Evolutionary conservation across 2,797 vertebrate genomes (phyloP).

Genomic region (Arctocebus calabarensis): DNA sequence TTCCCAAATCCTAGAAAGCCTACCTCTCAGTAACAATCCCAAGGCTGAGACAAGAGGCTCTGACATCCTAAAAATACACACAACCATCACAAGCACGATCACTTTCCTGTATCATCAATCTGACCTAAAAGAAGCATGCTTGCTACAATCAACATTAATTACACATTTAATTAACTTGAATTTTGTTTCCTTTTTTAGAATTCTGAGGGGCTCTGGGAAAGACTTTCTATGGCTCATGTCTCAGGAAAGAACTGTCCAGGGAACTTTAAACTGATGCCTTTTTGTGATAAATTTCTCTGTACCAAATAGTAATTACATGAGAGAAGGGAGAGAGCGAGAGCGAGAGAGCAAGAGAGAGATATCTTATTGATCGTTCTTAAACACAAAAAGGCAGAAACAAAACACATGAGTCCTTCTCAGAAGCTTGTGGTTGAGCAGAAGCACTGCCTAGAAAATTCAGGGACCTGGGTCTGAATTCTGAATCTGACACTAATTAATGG

Average conservation of each 20-base stretch:
- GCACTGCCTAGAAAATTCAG: neutral
- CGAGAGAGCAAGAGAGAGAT: neutral
- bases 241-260: conserved; percentile 52
- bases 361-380: neutral
- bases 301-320: conserved; percentile 30
- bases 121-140: conserved; percentile 55
- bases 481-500: neutral
- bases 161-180: conserved; percentile 66
- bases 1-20: neutral
- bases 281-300: conserved; percentile 33
- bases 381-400: neutral
- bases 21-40: neutral
- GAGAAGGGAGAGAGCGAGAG: neutral
- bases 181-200: conserved; percentile 63
- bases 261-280: conserved; percentile 63
- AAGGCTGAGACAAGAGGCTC: neutral
- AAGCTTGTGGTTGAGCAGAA: neutral
- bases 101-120: neutral
- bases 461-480: neutral
- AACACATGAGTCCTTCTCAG: neutral
- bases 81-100: neutral
- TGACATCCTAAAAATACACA: neutral
- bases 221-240: conserved; percentile 48
- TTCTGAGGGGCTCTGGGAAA: conserved; percentile 49
- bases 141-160: conserved; percentile 62